phyloP scores from a whole-genome alignment of 2,888 invertebrate species.

The Peribatodes rhomboidaria region DNA sequence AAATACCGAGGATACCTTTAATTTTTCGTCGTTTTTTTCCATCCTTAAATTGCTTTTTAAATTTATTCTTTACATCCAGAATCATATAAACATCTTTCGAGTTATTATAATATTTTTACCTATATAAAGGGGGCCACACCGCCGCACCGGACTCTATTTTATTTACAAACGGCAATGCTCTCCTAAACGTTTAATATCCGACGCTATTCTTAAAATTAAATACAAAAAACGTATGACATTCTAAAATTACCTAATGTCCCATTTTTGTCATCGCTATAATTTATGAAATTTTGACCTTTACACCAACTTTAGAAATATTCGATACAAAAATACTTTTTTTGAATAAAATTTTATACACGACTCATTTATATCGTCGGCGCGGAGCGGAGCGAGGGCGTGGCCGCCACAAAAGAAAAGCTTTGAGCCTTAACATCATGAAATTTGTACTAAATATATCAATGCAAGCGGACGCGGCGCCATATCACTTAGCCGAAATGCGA shows the following conservation, averaged over 20 bases:
- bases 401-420: slow-evolving; percentile 83
- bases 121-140: slow-evolving; percentile 77
- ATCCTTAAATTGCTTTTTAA: slow-evolving; percentile 81
- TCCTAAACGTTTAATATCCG: slow-evolving; percentile 89
- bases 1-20: slow-evolving; percentile 83
- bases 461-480: slow-evolving; percentile 81
- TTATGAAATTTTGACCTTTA: slow-evolving; percentile 88
- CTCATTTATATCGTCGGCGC: slow-evolving; percentile 75
- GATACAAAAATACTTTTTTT: slow-evolving; percentile 88
- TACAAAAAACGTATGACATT: slow-evolving; percentile 86
- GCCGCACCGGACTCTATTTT: slow-evolving; percentile 75
- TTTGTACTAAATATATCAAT: slow-evolving; percentile 87
- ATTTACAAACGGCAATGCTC: slow-evolving; percentile 90
- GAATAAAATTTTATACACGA: slow-evolving; percentile 87
- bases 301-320: slow-evolving; percentile 88
- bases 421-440: slow-evolving; percentile 87
- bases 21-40: slow-evolving; percentile 68
- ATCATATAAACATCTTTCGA: slow-evolving; percentile 87
- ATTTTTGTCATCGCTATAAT: slow-evolving; percentile 84
- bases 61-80: slow-evolving; percentile 86
- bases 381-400: slow-evolving; percentile 67
- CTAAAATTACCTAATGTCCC: slow-evolving; percentile 85
- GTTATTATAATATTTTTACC: slow-evolving; percentile 86
- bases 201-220: slow-evolving; percentile 88
- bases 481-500: slow-evolving; percentile 87